Percentiles rank a stretch among this genome's conserved stretches.
Evolutionary conservation across 2,113 vertebrate genomes (phyloP).

Genomic region (Rhynchopsitta pachyrhyncha): DNA sequence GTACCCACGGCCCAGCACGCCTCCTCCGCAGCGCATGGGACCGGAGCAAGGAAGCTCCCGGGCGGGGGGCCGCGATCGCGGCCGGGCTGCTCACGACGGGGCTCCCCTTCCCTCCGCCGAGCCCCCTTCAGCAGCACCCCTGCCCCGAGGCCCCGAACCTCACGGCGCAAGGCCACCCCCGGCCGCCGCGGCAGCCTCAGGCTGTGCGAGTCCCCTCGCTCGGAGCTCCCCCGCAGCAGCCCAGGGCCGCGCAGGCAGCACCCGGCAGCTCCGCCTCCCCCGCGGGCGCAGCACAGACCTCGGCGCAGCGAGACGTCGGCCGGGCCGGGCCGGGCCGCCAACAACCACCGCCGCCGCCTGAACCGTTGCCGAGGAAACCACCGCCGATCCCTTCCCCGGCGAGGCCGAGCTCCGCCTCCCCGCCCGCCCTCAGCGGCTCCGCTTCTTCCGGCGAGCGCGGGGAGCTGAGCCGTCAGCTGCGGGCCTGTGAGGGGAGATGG

Average conservation of each 20-base stretch:
- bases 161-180: too few species aligned
- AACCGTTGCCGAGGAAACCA: slow-evolving; percentile 18
- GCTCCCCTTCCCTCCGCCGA: not conserved
- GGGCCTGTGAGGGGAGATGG: rapidly evolving
- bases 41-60: not conserved
- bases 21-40: not conserved
- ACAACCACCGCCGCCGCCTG: not conserved
- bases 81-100: not conserved
- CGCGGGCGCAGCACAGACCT: not conserved
- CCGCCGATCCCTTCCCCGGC: not conserved
- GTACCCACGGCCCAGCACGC: not conserved
- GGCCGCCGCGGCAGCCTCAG: not conserved
- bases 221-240: too few species aligned
- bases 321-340: not conserved
- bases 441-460: not conserved
- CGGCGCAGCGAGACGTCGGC: not conserved
- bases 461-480: rapidly evolving
- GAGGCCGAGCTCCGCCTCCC: too few species aligned
- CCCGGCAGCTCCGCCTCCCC: not conserved
- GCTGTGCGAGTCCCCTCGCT: too few species aligned
- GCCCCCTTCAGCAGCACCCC: not conserved
- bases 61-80: too few species aligned
- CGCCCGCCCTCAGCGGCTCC: not conserved
- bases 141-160: not conserved
- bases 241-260: rapidly evolving